A percentile compares a stretch with the other conserved stretches of the same genome.
These are phyloP conservation scores for Ptilodon capucinus DNA, from an alignment of 2,888 invertebrate genomes.

Conservation along the genomic window DNA sequence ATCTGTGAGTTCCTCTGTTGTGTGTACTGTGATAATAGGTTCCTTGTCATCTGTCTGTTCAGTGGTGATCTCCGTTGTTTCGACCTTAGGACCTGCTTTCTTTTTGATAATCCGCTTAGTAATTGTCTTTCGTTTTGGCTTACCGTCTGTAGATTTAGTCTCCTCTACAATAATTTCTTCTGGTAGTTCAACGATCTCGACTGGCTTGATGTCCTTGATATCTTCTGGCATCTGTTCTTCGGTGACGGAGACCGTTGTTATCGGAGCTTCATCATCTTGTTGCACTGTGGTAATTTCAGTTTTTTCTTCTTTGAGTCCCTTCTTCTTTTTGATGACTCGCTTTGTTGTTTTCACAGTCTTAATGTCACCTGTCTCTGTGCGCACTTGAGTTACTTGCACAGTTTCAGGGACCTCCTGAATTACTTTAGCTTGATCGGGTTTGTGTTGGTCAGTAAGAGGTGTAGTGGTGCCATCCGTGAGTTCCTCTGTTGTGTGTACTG, in stretches of 20 bases:
- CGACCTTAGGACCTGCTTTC: conserved; percentile 33
- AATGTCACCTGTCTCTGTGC: conserved; percentile 20
- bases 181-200: conserved; percentile 25
- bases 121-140: conserved; percentile 19
- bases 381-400: conserved; percentile 30
- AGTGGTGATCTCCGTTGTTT: conserved; percentile 49
- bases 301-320: conserved; percentile 16
- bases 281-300: conserved; percentile 29
- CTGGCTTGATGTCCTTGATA: neutral
- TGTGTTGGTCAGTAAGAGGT: conserved; percentile 7
- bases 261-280: conserved; percentile 24
- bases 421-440: conserved; percentile 13
- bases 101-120: conserved; percentile 63
- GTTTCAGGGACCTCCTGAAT: conserved; percentile 10
- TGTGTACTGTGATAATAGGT: conserved; percentile 58
- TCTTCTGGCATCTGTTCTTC: neutral
- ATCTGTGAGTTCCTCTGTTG: conserved; percentile 31
- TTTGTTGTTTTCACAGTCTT: conserved; percentile 32
- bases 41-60: conserved; percentile 66
- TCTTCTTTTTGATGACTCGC: conserved; percentile 33
- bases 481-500: conserved; percentile 22
- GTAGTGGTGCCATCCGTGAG: conserved; percentile 11
- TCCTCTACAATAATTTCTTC: conserved; percentile 25
- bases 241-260: neutral
- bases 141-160: conserved; percentile 21